Percentiles rank a stretch among this genome's conserved stretches.
Evolutionary conservation across 2,113 vertebrate genomes (phyloP).

Genomic region (Sinocyclocheilus rhinocerous): DNA sequence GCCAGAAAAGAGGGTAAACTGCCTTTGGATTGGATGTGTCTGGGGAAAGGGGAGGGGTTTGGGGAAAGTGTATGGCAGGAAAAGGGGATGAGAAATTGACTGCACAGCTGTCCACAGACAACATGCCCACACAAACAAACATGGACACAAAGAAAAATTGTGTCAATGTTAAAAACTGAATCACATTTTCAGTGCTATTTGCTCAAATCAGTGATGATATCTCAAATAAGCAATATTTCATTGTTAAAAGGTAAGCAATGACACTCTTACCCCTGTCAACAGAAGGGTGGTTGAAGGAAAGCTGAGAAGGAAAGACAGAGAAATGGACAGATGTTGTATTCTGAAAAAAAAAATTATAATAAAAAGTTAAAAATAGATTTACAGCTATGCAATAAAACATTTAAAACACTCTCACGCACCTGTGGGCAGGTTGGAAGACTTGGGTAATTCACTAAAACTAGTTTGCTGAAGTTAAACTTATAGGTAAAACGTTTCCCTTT

Average conservation of each 20-base stretch:
- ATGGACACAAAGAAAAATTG: conserved; percentile 7
- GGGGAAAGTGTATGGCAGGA: conserved; percentile 70
- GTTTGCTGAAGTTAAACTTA: conserved; percentile 88
- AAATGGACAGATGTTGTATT: conserved; percentile 11
- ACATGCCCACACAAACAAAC: conserved; percentile 20
- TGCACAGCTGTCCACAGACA: conserved; percentile 62
- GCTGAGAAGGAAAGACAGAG: conserved; percentile 3
- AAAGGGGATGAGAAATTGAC: conserved; percentile 62
- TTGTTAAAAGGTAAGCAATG: not conserved
- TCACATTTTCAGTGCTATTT: not conserved
- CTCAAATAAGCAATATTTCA: not conserved
- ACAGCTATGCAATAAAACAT: not conserved
- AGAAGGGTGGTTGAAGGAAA: conserved; percentile 1
- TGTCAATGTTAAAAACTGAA: not conserved
- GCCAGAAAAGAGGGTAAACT: conserved; percentile 58
- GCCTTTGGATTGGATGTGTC: conserved; percentile 54
- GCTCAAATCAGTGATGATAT: not conserved
- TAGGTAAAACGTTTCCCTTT: conserved; percentile 90
- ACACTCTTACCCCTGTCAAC: conserved; percentile 42
- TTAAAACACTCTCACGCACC: conserved; percentile 34
- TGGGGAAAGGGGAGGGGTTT: conserved; percentile 61
- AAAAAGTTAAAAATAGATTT: not conserved
- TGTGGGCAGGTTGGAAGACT: conserved; percentile 55
- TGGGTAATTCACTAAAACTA: conserved; percentile 79
- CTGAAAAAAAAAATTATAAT: conserved; percentile 5